Evolutionary conservation across 2,888 invertebrate species (phyloP).

Genomic region (Erebia aethiops): DNA sequence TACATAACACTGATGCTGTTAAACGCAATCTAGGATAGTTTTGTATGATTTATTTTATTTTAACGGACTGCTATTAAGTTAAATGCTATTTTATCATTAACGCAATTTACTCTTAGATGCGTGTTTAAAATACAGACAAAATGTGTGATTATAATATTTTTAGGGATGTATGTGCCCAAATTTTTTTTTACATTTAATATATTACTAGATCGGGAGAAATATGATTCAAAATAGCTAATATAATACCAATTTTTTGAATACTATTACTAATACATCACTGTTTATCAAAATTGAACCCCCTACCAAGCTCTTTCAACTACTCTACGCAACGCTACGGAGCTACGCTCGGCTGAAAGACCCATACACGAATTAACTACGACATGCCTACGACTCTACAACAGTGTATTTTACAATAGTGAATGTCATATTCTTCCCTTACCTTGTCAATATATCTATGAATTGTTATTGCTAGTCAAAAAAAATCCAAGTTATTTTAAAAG

Average conservation of each 20-base stretch:
- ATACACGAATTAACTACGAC: neutral
- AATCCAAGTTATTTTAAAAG: too few species aligned
- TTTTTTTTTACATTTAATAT: neutral
- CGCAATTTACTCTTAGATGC: slow-evolving; percentile 5
- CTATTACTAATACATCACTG: too few species aligned
- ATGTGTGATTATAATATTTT: slow-evolving; percentile 1
- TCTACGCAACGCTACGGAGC: slow-evolving; percentile 1
- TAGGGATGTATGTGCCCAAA: neutral
- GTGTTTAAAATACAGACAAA: slow-evolving; percentile 3
- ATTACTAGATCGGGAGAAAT: too few species aligned
- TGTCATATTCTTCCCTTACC: too few species aligned
- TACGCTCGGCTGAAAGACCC: neutral
- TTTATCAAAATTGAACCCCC: neutral
- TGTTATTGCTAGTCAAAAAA: too few species aligned
- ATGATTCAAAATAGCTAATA: too few species aligned
- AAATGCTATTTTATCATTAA: slow-evolving; percentile 22
- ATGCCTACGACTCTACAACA: neutral
- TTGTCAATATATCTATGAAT: too few species aligned
- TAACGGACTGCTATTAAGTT: slow-evolving; percentile 24
- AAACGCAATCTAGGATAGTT: slow-evolving; percentile 27
- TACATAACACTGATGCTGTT: slow-evolving; percentile 28
- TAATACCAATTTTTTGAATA: too few species aligned
- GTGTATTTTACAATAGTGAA: neutral
- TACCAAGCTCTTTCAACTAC: neutral
- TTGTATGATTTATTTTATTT: slow-evolving; percentile 31